phyloP scores from a whole-genome alignment of 2,113 vertebrate genomes.

The Manacus vitellinus region DNA sequence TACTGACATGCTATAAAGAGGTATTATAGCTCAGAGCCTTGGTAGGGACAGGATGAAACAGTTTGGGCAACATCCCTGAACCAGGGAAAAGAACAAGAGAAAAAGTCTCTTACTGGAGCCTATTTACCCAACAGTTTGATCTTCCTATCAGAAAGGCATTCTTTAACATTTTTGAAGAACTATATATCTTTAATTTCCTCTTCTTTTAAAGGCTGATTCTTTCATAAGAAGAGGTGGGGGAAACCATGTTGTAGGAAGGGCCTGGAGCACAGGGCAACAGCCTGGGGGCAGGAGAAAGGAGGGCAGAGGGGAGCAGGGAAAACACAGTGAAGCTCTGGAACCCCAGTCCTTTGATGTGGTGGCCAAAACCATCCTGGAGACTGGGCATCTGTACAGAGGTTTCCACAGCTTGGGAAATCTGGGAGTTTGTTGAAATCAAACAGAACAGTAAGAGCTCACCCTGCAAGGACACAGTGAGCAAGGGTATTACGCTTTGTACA shows the following conservation, averaged over 20 bases:
- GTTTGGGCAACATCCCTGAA: background rate
- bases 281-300: rapidly evolving
- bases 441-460: background rate
- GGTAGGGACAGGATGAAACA: background rate
- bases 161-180: background rate
- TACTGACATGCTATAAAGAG: background rate
- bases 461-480: background rate
- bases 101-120: background rate
- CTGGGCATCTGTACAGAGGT: background rate
- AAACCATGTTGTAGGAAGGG: background rate
- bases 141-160: background rate
- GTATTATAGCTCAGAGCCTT: background rate
- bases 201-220: background rate
- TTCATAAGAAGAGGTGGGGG: background rate
- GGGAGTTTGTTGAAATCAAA: background rate
- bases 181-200: background rate
- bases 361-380: background rate
- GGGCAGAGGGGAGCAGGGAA: rapidly evolving
- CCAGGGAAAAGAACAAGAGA: background rate
- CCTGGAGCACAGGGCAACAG: background rate
- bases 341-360: background rate
- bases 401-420: background rate
- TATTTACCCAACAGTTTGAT: background rate
- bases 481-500: background rate
- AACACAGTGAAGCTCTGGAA: rapidly evolving